Evolutionary conservation across 2,888 invertebrate species (phyloP).

Genomic region (Alloplasta piceator): DNA sequence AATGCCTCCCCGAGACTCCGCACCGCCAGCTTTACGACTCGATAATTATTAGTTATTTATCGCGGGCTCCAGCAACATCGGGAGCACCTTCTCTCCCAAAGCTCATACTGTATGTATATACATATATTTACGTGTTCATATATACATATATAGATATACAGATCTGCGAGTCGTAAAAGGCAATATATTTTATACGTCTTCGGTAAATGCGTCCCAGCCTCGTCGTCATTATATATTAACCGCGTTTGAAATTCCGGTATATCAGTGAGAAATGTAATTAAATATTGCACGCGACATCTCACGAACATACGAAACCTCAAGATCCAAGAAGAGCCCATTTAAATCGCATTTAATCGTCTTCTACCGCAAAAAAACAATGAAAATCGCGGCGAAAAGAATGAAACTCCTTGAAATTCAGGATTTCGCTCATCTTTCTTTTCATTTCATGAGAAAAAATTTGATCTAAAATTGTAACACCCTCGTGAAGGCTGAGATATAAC

Average conservation of each 20-base stretch:
- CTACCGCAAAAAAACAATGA: not conserved
- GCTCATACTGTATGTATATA: conserved; percentile 15
- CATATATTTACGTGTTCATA: not conserved
- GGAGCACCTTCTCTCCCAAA: conserved; percentile 48
- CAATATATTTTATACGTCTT: conserved; percentile 2
- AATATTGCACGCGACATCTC: conserved; percentile 46
- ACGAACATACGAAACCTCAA: not conserved
- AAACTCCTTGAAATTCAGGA: not conserved
- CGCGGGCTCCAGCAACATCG: conserved; percentile 57
- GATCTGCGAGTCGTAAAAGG: not conserved
- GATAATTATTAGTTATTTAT: conserved; percentile 68
- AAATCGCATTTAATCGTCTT: not conserved
- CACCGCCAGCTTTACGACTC: conserved; percentile 64
- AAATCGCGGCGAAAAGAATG: not conserved
- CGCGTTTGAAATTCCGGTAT: conserved; percentile 31
- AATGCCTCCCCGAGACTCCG: conserved; percentile 58
- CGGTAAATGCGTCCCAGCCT: conserved; percentile 21
- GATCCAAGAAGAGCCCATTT: not conserved
- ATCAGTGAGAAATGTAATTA: conserved; percentile 38
- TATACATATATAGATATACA: conserved; percentile 10
- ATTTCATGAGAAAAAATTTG: no score
- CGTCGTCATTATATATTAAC: conserved; percentile 30
- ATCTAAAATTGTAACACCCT: no score
- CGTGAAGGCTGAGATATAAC: no score
- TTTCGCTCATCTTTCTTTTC: no score